Conservation (phyloP, 2,888 invertebrate species). For the Cerastis rubricosa region DNA sequence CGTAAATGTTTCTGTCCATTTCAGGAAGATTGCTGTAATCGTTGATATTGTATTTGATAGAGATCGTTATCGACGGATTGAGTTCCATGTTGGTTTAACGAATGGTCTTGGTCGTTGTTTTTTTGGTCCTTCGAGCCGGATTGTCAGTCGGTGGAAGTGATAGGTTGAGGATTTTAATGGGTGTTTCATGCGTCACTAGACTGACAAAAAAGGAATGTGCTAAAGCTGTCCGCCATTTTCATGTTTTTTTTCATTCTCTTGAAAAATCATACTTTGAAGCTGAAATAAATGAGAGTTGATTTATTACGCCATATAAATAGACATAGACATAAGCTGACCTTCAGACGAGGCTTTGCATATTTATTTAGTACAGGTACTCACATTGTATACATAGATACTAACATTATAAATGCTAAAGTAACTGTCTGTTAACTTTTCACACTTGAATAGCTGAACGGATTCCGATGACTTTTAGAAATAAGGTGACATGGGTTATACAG, state of each 20-base stretch:
- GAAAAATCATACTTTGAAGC: background rate
- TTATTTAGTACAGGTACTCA: background rate
- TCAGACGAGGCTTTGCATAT: conserved; percentile 26
- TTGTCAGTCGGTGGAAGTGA: background rate
- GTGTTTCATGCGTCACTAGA: background rate
- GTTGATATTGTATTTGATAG: conserved; percentile 38
- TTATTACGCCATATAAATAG: conserved; percentile 5
- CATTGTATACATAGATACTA: background rate
- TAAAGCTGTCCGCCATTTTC: background rate
- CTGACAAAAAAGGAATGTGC: background rate
- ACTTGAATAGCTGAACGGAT: background rate
- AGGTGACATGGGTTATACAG: background rate
- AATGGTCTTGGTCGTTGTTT: background rate
- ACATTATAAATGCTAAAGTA: background rate
- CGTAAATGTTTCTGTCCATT: conserved; percentile 49
- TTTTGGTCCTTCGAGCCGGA: background rate
- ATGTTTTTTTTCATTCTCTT: background rate
- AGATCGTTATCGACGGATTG: conserved; percentile 16
- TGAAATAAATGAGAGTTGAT: conserved; percentile 2
- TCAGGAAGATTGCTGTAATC: conserved; percentile 40
- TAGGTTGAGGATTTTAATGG: background rate
- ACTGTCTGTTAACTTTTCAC: background rate
- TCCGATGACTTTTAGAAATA: background rate
- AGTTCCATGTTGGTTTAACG: conserved; percentile 19
- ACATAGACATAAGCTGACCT: background rate